Evolutionary conservation across 2,797 vertebrate genomes (phyloP).

Genomic region (Tragopan temminckii): DNA sequence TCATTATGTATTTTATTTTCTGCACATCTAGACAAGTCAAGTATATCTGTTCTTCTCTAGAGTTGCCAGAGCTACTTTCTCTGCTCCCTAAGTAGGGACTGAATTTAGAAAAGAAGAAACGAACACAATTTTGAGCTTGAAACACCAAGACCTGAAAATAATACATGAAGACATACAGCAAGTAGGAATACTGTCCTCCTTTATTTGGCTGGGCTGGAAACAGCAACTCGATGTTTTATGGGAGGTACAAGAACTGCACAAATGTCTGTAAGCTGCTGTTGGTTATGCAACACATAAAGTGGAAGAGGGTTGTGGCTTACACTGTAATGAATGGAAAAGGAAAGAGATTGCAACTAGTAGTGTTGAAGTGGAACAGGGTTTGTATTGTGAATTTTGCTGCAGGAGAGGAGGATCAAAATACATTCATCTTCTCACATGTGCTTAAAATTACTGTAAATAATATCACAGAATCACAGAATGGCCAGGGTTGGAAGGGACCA

Average conservation of each 20-base stretch:
- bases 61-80: background rate
- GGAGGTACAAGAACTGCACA: background rate
- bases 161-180: background rate
- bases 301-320: constrained; percentile 23
- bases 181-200: background rate
- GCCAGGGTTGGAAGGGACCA: too few relatives aligned
- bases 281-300: background rate
- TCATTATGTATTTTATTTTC: background rate
- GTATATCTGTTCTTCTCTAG: background rate
- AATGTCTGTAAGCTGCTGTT: background rate
- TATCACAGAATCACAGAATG: too few relatives aligned
- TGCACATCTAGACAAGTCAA: background rate
- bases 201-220: background rate
- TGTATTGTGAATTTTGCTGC: background rate
- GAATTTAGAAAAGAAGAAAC: background rate
- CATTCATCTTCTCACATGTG: background rate
- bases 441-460: background rate
- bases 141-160: background rate
- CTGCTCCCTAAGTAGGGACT: background rate
- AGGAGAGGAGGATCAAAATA: background rate
- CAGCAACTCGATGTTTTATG: background rate
- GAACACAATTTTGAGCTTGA: background rate
- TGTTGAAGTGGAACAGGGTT: background rate
- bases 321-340: background rate
- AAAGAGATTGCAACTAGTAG: background rate